Evolutionary conservation across 2,888 invertebrate species (phyloP), one percentile per base, ranked within the genome.

Genomic region (Oscheius onirici): DNA sequence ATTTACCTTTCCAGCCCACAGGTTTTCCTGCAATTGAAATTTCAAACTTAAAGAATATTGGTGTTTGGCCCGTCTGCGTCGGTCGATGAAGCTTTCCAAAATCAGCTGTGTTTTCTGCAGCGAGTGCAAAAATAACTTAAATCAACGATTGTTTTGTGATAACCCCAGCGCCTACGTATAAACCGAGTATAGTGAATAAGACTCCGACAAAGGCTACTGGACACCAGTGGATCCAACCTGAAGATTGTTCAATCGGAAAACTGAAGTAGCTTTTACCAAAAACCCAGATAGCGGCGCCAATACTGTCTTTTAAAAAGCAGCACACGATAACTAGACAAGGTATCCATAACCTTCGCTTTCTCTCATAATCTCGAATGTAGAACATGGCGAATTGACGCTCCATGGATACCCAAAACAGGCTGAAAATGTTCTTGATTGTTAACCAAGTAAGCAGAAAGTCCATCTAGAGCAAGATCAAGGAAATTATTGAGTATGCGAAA

Each of bases 291-390:
- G 28, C 55, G 5, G 55, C 22, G 10, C 28, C 28, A 55, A 55
- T 26, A 26, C 10, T 13, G 55, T n/a, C 22, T 1, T n/a, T 24
- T 8, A 24, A n/a, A 26, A n/a, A 11, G 2, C 26, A 24, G 26
- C 26, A 28, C 26, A 3, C 26, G n/a, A 28, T 55, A 13, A 55
- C 28, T 20, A n/a, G 26, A 10, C 40, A 20, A 43, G 58, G 43
- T 11, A 58, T 58, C 58, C 58, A 58, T 15, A 58, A 1, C 10
- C 58, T 15, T n/a, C 15, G 58, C 1, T 58, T 40, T 41, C 41
- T 58, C 20, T 58, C 58, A 58, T 58, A 58, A 41, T 58, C 58
- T 15, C 43, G 41, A 13, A 58, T 58, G 41, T 22, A 58, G 22
- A 17, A 58, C n/a, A 58, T n/a, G 13, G 58, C 58, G 20, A 58